Conservation (phyloP, 2,113 vertebrate genomes). For the Aphelocoma coerulescens region DNA sequence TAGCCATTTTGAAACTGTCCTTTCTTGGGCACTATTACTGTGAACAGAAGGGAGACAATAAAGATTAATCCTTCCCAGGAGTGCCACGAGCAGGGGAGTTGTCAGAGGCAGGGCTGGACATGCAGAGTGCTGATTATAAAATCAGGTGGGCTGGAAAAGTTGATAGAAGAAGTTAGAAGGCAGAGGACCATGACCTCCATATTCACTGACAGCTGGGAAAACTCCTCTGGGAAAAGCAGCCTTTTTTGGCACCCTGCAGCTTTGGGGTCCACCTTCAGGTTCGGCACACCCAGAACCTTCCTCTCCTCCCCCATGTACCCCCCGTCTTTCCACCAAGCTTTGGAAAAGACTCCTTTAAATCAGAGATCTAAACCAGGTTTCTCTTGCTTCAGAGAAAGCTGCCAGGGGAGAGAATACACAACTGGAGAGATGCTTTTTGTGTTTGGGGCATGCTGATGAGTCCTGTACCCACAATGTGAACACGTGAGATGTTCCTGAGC, state of each 20-base stretch:
- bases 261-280: neutral
- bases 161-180: neutral
- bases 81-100: neutral
- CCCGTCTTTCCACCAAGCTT: neutral
- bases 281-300: neutral
- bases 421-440: neutral
- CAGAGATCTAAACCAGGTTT: neutral
- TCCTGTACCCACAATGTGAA: neutral
- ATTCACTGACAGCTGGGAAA: neutral
- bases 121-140: neutral
- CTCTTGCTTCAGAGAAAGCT: neutral
- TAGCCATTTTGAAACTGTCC: neutral
- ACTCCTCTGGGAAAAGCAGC: neutral
- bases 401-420: neutral
- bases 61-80: neutral
- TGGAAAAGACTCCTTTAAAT: neutral
- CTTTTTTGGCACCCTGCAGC: neutral
- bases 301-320: accelerated
- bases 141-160: neutral
- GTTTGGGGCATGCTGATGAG: neutral
- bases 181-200: neutral
- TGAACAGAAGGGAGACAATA: neutral
- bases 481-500: neutral
- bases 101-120: neutral
- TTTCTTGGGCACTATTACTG: neutral